Evolutionary conservation across 2,797 vertebrate species (phyloP).

Genomic region (Yasuhikotakia modesta): DNA sequence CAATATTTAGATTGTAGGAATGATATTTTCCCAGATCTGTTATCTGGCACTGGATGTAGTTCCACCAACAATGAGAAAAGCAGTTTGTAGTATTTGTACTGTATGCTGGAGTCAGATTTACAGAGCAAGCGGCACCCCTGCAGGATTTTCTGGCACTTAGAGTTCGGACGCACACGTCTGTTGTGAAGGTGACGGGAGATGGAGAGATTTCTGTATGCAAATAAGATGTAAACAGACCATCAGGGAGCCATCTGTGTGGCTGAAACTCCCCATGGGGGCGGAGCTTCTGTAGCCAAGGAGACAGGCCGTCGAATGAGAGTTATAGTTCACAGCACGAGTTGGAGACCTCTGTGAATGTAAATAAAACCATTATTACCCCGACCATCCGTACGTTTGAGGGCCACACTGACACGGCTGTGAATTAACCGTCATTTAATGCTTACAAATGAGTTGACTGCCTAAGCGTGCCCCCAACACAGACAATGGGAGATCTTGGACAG

Average conservation of each 20-base stretch:
- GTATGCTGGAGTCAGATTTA: neutral
- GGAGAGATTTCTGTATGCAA: constrained; percentile 57
- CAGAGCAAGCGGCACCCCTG: constrained; percentile 32
- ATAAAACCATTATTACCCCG: constrained; percentile 48
- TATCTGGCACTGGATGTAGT: neutral
- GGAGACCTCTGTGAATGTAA: constrained; percentile 44
- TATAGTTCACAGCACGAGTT: constrained; percentile 22
- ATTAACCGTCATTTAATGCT: constrained; percentile 56
- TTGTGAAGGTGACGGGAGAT: constrained; percentile 54
- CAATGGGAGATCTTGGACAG: constrained; percentile 54
- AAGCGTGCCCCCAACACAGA: constrained; percentile 39
- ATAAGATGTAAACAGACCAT: constrained; percentile 59
- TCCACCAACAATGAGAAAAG: neutral
- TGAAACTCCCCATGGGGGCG: constrained; percentile 17
- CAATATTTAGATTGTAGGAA: constrained; percentile 15
- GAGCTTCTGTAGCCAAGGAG: constrained; percentile 39
- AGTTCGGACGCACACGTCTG: constrained; percentile 42
- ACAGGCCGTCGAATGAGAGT: constrained; percentile 24
- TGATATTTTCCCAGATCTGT: neutral
- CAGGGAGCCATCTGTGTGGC: constrained; percentile 49
- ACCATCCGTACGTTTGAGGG: constrained; percentile 53
- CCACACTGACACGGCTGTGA: constrained; percentile 52
- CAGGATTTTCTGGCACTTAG: constrained; percentile 32
- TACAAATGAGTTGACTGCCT: constrained; percentile 57
- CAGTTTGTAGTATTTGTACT: neutral